phyloP scores from a whole-genome alignment of 2,113 vertebrate species.

The Myodes glareolus region DNA sequence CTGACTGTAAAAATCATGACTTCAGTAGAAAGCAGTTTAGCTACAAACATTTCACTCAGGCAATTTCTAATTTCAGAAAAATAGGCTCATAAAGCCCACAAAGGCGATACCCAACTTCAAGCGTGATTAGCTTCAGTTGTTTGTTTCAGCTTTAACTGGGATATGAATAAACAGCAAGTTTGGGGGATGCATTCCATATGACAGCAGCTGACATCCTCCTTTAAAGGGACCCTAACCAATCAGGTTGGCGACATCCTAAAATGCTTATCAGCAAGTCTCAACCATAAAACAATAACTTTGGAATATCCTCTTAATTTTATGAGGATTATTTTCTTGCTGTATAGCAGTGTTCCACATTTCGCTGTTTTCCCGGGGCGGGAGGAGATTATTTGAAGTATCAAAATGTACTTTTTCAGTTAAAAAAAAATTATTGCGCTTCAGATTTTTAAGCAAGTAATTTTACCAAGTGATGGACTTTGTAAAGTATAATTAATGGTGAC shows the following conservation, averaged over 20 bases:
- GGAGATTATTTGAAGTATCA: conserved; percentile 11
- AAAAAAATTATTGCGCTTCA: conserved; percentile 43
- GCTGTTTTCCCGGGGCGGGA: conserved; percentile 8
- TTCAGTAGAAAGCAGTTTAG: conserved; percentile 85
- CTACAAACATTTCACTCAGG: conserved; percentile 86
- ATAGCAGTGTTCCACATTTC: conserved; percentile 30
- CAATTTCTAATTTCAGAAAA: conserved; percentile 90
- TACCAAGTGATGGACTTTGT: conserved; percentile 55
- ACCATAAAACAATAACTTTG: conserved; percentile 39
- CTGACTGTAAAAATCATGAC: conserved; percentile 88
- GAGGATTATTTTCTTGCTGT: neutral
- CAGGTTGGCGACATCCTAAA: conserved; percentile 56
- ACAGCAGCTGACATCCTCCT: conserved; percentile 81
- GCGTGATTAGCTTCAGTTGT: conserved; percentile 90
- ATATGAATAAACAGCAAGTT: conserved; percentile 84
- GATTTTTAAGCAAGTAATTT: conserved; percentile 69
- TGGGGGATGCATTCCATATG: conserved; percentile 76
- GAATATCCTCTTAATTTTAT: conserved; percentile 16
- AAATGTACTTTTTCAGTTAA: conserved; percentile 35
- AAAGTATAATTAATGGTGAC: conserved; percentile 72
- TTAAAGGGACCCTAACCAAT: conserved; percentile 72
- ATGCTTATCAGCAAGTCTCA: conserved; percentile 25
- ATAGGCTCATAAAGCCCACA: conserved; percentile 88
- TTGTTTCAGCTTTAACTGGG: conserved; percentile 86
- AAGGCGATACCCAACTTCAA: conserved; percentile 87